Evolutionary conservation across 2,888 invertebrate genomes (phyloP).

Genomic region (Carpatolechia fugitivella): DNA sequence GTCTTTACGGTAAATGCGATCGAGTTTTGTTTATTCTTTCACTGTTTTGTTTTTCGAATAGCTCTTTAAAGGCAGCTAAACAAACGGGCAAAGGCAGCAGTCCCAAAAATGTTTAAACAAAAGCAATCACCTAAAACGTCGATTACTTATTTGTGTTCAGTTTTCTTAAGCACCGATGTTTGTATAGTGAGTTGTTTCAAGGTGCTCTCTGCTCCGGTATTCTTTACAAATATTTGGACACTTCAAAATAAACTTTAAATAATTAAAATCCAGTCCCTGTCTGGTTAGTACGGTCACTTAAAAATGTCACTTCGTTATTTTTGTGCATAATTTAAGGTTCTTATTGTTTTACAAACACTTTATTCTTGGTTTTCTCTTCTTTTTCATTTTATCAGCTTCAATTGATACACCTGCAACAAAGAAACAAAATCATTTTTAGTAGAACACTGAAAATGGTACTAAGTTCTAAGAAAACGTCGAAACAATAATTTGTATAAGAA

Average conservation of each 20-base stretch:
- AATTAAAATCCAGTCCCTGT: constrained; percentile 56
- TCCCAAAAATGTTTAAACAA: constrained; percentile 67
- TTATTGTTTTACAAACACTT: constrained; percentile 20
- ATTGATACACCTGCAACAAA: constrained; percentile 54
- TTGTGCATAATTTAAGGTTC: constrained; percentile 27
- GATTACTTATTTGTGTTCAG: constrained; percentile 68
- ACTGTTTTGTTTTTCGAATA: constrained; percentile 48
- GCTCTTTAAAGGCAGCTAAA: constrained; percentile 37
- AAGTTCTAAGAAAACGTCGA: not conserved
- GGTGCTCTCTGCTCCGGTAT: constrained; percentile 30
- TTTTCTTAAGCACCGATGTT: constrained; percentile 50
- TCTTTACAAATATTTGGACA: constrained; percentile 28
- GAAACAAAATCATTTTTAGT: constrained; percentile 14
- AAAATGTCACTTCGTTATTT: constrained; percentile 26
- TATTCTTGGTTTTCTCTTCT: constrained; percentile 64
- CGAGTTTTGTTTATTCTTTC: constrained; percentile 38
- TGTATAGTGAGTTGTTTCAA: constrained; percentile 40
- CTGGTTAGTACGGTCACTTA: constrained; percentile 45
- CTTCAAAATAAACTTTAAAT: constrained; percentile 25
- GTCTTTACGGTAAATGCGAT: constrained; percentile 41
- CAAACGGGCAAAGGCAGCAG: constrained; percentile 57
- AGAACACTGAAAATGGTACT: not conserved
- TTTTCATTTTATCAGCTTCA: constrained; percentile 55
- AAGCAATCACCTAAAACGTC: constrained; percentile 58
- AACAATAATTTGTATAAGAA: constrained; percentile 21